Evolutionary conservation across 1,140 invertebrate species (phyloP).

Genomic region (Drosophila prosaltans): DNA sequence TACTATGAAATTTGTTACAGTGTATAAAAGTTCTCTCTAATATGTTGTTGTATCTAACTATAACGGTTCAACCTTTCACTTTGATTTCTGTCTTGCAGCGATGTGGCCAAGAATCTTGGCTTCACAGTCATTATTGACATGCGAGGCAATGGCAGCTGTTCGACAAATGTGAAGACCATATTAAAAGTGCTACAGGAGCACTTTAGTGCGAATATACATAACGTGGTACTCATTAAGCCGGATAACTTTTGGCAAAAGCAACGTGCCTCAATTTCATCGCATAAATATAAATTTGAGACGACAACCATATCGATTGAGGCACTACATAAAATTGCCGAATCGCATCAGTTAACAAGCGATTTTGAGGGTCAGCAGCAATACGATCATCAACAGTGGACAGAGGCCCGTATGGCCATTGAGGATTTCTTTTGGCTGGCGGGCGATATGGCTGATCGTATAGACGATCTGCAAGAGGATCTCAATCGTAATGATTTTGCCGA

Average conservation of each 20-base stretch:
- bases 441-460: slow-evolving; percentile 94
- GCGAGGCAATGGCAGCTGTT: slow-evolving; percentile 92
- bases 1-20: not conserved
- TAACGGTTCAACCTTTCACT: slow-evolving; percentile 68
- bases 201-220: slow-evolving; percentile 94
- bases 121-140: slow-evolving; percentile 98
- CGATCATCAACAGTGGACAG: slow-evolving; percentile 98
- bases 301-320: slow-evolving; percentile 97
- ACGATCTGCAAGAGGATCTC: slow-evolving; percentile 95
- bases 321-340: slow-evolving; percentile 95
- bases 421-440: slow-evolving; percentile 97
- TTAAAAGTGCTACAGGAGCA: slow-evolving; percentile 98
- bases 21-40: slow-evolving; percentile 28
- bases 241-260: slow-evolving; percentile 99
- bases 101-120: slow-evolving; percentile 93
- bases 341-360: slow-evolving; percentile 95
- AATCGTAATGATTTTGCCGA: slow-evolving; percentile 95
- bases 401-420: slow-evolving; percentile 95
- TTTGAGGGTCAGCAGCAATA: slow-evolving; percentile 97
- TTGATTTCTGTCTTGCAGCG: slow-evolving; percentile 86
- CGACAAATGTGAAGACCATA: slow-evolving; percentile 98
- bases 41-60: slow-evolving; percentile 5
- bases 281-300: slow-evolving; percentile 99
- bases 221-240: slow-evolving; percentile 98
- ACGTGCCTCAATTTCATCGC: slow-evolving; percentile 96